A percentile compares a stretch with the other conserved stretches of the same genome.
Conservation (phyloP, 1,140 invertebrate genomes). For the Neocloeon triangulifer region DNA sequence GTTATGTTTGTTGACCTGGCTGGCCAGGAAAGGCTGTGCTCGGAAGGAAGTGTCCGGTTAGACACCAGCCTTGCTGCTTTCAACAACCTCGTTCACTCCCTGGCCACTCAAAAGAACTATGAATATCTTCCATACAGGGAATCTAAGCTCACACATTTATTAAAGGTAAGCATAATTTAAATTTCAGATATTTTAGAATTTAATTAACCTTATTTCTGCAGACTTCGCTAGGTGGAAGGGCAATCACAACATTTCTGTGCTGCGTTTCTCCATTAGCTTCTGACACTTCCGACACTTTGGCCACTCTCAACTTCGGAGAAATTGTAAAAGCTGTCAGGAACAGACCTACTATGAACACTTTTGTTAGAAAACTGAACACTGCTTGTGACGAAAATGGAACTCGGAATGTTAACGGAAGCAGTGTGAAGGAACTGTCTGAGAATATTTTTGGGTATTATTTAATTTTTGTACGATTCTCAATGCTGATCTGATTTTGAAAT, state of each 20-base stretch:
- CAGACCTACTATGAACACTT: constrained; percentile 38
- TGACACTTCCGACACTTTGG: constrained; percentile 33
- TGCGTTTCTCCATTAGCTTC: constrained; percentile 34
- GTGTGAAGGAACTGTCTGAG: too few species aligned
- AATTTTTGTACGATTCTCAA: too few species aligned
- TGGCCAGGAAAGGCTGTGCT: constrained; percentile 27
- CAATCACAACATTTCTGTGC: constrained; percentile 37
- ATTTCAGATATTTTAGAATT: too few species aligned
- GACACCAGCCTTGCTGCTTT: constrained; percentile 28
- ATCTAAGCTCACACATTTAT: constrained; percentile 34
- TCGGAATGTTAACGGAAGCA: too few species aligned
- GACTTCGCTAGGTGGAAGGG: constrained; percentile 38
- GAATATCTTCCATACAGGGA: constrained; percentile 25
- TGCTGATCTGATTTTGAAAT: background rate
- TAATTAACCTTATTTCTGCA: too few species aligned
- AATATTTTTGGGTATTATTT: constrained; percentile 38
- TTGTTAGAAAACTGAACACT: too few species aligned
- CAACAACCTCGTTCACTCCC: constrained; percentile 31
- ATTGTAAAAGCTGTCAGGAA: constrained; percentile 36
- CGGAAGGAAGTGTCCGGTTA: constrained; percentile 18
- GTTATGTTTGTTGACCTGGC: constrained; percentile 41
- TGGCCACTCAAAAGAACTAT: constrained; percentile 15
- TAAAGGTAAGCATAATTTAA: constrained; percentile 26
- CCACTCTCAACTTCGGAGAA: constrained; percentile 31
- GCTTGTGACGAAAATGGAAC: too few species aligned